Base-by-base conservation (phyloP, 2,113 vertebrate genomes). In the Zosterops hypoxanthus region DNA sequence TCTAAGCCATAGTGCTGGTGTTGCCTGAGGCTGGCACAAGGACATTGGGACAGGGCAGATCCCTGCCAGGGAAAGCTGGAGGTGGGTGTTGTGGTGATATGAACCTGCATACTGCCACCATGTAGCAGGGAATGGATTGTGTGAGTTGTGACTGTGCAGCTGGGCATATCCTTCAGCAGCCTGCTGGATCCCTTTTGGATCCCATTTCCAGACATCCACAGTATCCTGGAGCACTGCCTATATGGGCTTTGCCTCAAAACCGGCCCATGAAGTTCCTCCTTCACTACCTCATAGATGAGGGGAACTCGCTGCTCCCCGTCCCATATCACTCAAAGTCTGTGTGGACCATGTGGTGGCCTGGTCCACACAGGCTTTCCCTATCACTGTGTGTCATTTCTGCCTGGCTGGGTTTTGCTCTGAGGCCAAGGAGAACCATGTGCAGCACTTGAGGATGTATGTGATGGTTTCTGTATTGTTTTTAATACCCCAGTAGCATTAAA, bases 361-460 rank as follows among this genome's bases (percentile, higher is more conserved):
- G 11, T 36, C 29, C 0, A 1, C 44, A 20, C 25, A 56, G 69
- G 55, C 18, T 91, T 14, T 82, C 13, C 29, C 19, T 7, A 7
- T 31, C 26, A 34, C 31, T 2, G 1, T 1, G 6, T 69, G 57
- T 52, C 8, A 1, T 70, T 92, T 78, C 76, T 85, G 65, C 57
- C 61, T 56, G 34, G 15, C 44, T 82, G n/a, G 65, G 22, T 76
- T 42, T 42, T 1, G 6, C 61, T 64, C 46, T 34, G 65, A 94
- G 70, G 63, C 52, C 31, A 12, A 71, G 64, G 28, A 87, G 49
- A 85, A 14, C 57, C 4, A 5, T 4, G 34, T 24, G 36, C 75
- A 65, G 70, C 8, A 15, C 41, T 80, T 0, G 4, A 57, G 46
- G 46, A 29, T 3, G 17, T 60, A 41, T 0, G 1, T 49, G 61